A percentile compares a stretch with the other conserved stretches of the same genome.
Evolutionary conservation across 2,113 vertebrate species (phyloP).

Genomic region (Dicentrarchus labrax): DNA sequence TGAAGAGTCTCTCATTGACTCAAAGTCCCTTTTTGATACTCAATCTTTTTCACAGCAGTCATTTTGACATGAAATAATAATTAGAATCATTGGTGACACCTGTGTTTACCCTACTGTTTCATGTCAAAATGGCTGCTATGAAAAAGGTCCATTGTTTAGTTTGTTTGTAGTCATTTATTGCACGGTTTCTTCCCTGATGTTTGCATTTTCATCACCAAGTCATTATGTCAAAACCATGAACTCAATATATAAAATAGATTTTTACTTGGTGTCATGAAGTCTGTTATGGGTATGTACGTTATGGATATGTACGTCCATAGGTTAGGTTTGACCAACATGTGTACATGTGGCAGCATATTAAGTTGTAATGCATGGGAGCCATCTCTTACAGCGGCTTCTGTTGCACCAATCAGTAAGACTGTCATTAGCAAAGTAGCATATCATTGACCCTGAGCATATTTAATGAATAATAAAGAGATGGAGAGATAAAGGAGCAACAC

Average conservation of each 20-base stretch:
- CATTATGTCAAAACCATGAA: not conserved
- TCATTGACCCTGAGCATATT: slow-evolving; percentile 1
- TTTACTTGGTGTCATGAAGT: not conserved
- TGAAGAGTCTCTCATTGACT: not conserved
- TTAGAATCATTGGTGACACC: no score
- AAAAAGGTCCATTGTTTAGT: not conserved
- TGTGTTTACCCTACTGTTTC: no score
- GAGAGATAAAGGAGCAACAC: slow-evolving; percentile 49
- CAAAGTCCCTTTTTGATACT: not conserved
- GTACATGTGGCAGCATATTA: not conserved
- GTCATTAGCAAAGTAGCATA: slow-evolving; percentile 63
- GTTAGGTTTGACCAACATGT: not conserved
- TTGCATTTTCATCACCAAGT: not conserved
- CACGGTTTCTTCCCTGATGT: not conserved
- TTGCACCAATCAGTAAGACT: slow-evolving; percentile 47
- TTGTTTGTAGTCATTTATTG: not conserved
- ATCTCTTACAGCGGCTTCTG: slow-evolving; percentile 7
- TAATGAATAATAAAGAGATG: slow-evolving; percentile 64
- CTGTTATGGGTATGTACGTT: no score
- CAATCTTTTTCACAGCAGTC: no score
- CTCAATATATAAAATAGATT: not conserved
- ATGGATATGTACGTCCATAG: not conserved
- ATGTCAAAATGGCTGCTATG: no score
- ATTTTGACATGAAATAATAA: no score
- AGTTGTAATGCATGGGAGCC: slow-evolving; percentile 5